phyloP scores from a whole-genome alignment of 2,797 vertebrate species.

The Rhincodon typus region DNA sequence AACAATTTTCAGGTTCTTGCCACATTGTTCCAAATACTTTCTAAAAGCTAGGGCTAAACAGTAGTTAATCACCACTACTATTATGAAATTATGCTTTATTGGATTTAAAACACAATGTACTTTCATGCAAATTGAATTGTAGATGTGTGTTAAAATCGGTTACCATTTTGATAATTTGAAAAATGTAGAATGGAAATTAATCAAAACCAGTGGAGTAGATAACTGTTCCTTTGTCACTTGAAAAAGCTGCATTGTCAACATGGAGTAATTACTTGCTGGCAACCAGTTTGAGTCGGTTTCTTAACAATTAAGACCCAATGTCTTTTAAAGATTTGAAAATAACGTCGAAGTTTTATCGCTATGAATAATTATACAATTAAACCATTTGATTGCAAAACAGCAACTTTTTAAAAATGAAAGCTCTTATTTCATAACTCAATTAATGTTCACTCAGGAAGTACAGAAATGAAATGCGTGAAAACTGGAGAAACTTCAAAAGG shows the following conservation, averaged over 20 bases:
- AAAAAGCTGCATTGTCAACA: neutral
- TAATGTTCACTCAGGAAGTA: conserved; percentile 55
- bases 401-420: neutral
- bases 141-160: neutral
- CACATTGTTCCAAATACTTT: neutral
- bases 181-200: neutral
- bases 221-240: neutral
- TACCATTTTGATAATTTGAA: neutral
- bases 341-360: neutral
- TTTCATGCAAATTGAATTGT: neutral
- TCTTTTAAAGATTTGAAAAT: neutral
- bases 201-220: neutral
- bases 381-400: neutral
- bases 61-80: neutral
- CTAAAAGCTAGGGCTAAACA: neutral
- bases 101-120: neutral
- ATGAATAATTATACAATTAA: neutral
- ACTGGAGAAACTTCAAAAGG: conserved; percentile 47
- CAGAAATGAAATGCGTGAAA: conserved; percentile 48
- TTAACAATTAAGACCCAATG: neutral
- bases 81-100: neutral
- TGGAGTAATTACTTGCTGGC: neutral
- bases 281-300: neutral
- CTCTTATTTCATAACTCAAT: neutral
- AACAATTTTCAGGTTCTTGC: neutral